Evolutionary conservation across 2,888 invertebrate genomes (phyloP), one percentile per base, ranked within the genome.

Genomic region (Notodonta ziczac): DNA sequence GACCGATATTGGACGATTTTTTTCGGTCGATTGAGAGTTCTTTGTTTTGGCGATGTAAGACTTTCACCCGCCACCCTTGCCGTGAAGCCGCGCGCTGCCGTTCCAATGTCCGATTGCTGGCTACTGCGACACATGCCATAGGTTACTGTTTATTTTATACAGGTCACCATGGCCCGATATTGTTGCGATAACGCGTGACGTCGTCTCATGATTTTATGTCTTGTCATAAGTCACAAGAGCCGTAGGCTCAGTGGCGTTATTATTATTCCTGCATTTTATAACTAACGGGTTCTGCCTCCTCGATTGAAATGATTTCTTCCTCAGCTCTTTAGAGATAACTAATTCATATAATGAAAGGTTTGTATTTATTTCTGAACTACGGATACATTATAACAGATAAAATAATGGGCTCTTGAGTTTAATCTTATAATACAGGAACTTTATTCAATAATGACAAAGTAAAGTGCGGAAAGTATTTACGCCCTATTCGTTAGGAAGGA

Each of bases 21-120:
- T 87, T 88, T 87, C 77, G 85, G 82, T 84, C 80, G 78, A 82
- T 88, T 80, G 83, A 85, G 80, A 87, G 78, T 76, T 89, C 84
- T 87, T 87, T 86, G 86, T 88, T 87, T 83, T 77, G 83, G 80
- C 77, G 75, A 75, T 73, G 64, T 8, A 65, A 65, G 65, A 68
- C 85, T 83, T 83, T 86, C 85, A 83, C 87, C 82, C 73, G 71
- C 65, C 70, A 54, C 64, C 54, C 57, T 67, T 50, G 51, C 52
- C 52, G 58, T 54, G 44, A 51, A 35, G 63, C 58, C 59, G 35
- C 51, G 57, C 35, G 13, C 55, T 54, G 51, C 50, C 56, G 51
- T 50, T 48, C 14, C 35, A 56, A 32, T 54, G 58, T 56, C 54
- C 63, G 54, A 52, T 57, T 60, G 55, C 48, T 56, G 60, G 40